Base-by-base conservation (phyloP, 1,140 invertebrate species). In the Penaeus japonicus region DNA sequence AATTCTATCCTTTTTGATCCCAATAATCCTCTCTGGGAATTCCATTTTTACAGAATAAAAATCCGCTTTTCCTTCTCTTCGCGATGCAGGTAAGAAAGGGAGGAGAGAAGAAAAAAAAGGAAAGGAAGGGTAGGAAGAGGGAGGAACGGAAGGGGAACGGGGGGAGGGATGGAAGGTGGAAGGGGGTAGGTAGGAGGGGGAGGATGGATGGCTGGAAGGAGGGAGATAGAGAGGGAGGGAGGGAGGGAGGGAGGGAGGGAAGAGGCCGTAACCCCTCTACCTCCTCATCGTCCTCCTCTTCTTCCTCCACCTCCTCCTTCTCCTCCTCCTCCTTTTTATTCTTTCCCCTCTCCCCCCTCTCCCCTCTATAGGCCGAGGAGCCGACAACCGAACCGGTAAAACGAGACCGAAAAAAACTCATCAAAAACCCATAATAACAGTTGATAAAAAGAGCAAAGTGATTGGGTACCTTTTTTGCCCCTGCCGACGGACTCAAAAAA, bases 401-500 rank as follows among this genome's bases (percentile, higher is more conserved):
- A 84, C 22, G 62, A 70, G 55, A 10, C 27, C 18, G 53, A 39
- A 84, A 81, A 84, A 84, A 84, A 70, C 27, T 75, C 83, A 84
- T 84, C 83, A 84, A 70, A 55, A 84, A 84, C 83, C 70, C 83
- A 84, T 84, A 84, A 84, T 84, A 84, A 84, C 83, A 84, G n/a
- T 70, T 55, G 65, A 84, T 84, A 84, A 84, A 84, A 84, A 84
- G 65, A 84, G 65, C 83, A 84, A 75, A 84, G 27, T 47, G 47
- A 39, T 17, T 17, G 77, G 47, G 32, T 53, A 35, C 32, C 32
- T 53, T 79, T 77, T 77, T 35, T 53, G 39, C 47, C 18, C 77
- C n/a, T 39, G 24, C 77, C 70, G 47, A 7, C 47, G 4, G 47
- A 12, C 47, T 47, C 4, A 79, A 53, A 54, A 39, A 47, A 39